Percentiles rank a stretch among this genome's conserved stretches.
Evolutionary conservation across 2,888 invertebrate genomes (phyloP).

Genomic region (Drosophila anceps): DNA sequence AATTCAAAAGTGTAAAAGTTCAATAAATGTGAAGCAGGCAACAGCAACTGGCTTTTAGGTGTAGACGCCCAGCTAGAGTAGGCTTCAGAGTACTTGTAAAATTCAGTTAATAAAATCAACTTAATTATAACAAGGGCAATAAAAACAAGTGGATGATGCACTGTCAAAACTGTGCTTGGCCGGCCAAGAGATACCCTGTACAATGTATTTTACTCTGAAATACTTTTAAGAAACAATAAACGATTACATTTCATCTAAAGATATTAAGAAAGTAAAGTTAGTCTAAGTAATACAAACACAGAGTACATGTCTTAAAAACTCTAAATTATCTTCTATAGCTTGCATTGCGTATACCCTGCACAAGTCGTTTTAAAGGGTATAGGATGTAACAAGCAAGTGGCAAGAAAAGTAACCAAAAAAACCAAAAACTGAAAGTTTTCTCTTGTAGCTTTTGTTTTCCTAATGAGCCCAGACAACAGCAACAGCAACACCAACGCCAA

Average conservation of each 20-base stretch:
- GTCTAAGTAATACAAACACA: not conserved
- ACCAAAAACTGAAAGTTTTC: slow-evolving; percentile 57
- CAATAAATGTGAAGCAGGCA: slow-evolving; percentile 58
- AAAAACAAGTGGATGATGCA: slow-evolving; percentile 13
- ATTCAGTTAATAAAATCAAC: slow-evolving; percentile 72
- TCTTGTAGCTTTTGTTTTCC: slow-evolving; percentile 68
- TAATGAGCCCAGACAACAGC: slow-evolving; percentile 63
- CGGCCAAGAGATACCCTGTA: slow-evolving; percentile 7
- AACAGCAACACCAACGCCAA: slow-evolving; percentile 17
- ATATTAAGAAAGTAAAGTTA: not conserved
- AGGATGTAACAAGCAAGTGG: slow-evolving; percentile 14
- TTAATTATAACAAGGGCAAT: slow-evolving; percentile 67
- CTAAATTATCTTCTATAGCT: not conserved
- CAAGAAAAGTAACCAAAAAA: slow-evolving; percentile 32
- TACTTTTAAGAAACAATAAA: not conserved
- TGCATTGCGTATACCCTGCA: not conserved
- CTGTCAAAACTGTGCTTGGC: not conserved
- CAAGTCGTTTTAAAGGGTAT: not conserved
- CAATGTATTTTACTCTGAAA: too few species aligned
- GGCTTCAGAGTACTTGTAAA: slow-evolving; percentile 60
- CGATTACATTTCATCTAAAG: not conserved
- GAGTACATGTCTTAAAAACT: not conserved
- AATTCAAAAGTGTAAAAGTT: slow-evolving; percentile 71
- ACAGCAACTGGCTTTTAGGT: slow-evolving; percentile 26
- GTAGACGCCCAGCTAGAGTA: not conserved